phyloP scores from a whole-genome alignment of 1,140 invertebrate genomes.

The Nymphalis io region DNA sequence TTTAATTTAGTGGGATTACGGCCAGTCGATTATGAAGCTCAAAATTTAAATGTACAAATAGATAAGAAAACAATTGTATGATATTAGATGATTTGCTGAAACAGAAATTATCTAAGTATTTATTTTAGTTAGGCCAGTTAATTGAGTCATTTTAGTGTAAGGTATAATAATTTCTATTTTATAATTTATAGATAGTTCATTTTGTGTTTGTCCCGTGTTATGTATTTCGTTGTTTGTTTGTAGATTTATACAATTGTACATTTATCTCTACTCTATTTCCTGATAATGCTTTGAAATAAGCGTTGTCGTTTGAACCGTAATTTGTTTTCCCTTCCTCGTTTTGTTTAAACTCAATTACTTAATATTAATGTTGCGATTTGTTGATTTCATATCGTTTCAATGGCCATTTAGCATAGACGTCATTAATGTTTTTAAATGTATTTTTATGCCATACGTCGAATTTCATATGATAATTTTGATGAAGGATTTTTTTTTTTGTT shows the following conservation, averaged over 20 bases:
- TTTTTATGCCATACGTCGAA: conserved; percentile 2
- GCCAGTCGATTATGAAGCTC: conserved; percentile 73
- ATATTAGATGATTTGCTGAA: conserved; percentile 50
- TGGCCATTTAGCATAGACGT: background rate
- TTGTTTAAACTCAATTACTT: background rate
- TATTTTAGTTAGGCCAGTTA: conserved; percentile 79
- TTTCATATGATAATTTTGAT: background rate
- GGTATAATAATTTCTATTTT: conserved; percentile 51
- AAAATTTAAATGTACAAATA: conserved; percentile 77
- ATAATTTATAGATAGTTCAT: conserved; percentile 50
- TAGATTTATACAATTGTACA: conserved; percentile 65
- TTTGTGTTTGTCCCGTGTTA: conserved; percentile 59
- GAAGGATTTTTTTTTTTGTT: background rate
- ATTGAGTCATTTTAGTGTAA: conserved; percentile 67
- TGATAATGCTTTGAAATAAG: conserved; percentile 30
- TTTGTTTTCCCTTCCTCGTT: background rate
- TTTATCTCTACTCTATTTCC: too few relatives aligned
- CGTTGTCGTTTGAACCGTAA: background rate
- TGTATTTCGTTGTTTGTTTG: conserved; percentile 68
- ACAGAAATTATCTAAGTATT: conserved; percentile 67
- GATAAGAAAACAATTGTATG: conserved; percentile 52
- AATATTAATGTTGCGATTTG: background rate
- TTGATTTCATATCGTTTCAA: background rate
- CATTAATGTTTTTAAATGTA: background rate
- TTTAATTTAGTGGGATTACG: conserved; percentile 66